Conservation (phyloP, 2,797 vertebrate genomes). For the Allobates femoralis region DNA sequence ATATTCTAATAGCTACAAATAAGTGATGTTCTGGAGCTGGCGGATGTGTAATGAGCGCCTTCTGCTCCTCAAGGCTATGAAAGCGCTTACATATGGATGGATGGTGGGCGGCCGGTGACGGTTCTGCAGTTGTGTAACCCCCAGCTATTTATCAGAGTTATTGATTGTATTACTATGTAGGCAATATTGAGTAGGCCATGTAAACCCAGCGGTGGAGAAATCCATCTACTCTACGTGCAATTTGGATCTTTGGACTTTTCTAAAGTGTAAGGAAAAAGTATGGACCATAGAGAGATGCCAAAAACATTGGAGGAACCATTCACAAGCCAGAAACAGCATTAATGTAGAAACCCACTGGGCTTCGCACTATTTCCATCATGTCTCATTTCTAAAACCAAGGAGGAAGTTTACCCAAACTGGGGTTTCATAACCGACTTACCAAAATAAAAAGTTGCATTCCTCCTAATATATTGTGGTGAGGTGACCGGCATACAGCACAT, state of each 20-base stretch:
- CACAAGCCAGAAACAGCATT: too few species aligned
- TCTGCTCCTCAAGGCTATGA: background rate
- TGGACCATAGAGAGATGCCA: background rate
- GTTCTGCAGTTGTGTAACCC: background rate
- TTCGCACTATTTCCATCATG: too few species aligned
- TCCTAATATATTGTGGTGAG: too few species aligned
- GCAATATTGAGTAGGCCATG: background rate
- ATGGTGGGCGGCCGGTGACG: background rate
- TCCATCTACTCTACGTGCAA: background rate
- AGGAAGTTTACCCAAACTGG: too few species aligned
- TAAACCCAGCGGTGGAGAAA: background rate
- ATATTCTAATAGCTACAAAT: conserved; percentile 1
- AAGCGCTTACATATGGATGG: background rate
- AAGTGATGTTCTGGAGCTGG: background rate
- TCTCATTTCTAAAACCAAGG: too few species aligned
- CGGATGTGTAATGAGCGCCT: background rate
- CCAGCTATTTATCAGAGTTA: background rate
- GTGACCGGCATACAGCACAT: too few species aligned
- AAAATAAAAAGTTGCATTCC: too few species aligned
- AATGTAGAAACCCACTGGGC: too few species aligned
- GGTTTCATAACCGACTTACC: too few species aligned
- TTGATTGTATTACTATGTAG: background rate
- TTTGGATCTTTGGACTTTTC: background rate
- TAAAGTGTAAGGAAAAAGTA: background rate
- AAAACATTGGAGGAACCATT: too few species aligned